These are phyloP conservation scores for Spisula solida DNA, from an alignment of 2,888 invertebrate species.

Conservation along the genomic window DNA sequence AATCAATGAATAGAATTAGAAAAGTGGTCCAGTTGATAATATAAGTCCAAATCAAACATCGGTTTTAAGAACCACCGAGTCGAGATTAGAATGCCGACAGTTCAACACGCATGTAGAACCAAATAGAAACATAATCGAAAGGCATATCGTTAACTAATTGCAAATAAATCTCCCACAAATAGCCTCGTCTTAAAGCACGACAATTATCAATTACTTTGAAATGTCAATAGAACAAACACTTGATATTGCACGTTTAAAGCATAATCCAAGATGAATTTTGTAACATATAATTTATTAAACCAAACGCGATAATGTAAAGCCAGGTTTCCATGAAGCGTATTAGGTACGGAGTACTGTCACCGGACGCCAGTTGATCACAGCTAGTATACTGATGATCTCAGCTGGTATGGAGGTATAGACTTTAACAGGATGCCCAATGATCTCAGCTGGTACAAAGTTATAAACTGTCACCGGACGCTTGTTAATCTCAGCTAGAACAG, in stretches of 20 bases:
- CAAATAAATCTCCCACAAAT: background rate
- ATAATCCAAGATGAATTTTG: too few relatives aligned
- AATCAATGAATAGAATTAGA: slow-evolving; percentile 13
- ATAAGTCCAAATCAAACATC: slow-evolving; percentile 42
- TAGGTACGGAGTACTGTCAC: too few relatives aligned
- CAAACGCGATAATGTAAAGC: too few relatives aligned
- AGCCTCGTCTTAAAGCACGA: background rate
- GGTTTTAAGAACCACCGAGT: background rate
- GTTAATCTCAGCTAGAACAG: too few relatives aligned
- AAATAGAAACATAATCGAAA: background rate
- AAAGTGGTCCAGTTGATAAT: slow-evolving; percentile 33
- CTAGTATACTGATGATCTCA: too few relatives aligned
- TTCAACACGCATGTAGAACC: background rate
- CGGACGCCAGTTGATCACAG: too few relatives aligned
- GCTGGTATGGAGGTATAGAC: too few relatives aligned
- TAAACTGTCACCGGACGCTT: too few relatives aligned
- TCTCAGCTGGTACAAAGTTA: too few relatives aligned
- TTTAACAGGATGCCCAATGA: too few relatives aligned
- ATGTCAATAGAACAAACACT: background rate
- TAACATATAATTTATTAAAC: too few relatives aligned
- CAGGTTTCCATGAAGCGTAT: too few relatives aligned
- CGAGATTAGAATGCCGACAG: slow-evolving; percentile 12
- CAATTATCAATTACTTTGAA: background rate
- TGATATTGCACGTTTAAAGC: slow-evolving; percentile 10
- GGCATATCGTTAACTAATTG: slow-evolving; percentile 19